Evolutionary conservation across 2,797 vertebrate species (phyloP).

Genomic region (Cyprinella venusta): DNA sequence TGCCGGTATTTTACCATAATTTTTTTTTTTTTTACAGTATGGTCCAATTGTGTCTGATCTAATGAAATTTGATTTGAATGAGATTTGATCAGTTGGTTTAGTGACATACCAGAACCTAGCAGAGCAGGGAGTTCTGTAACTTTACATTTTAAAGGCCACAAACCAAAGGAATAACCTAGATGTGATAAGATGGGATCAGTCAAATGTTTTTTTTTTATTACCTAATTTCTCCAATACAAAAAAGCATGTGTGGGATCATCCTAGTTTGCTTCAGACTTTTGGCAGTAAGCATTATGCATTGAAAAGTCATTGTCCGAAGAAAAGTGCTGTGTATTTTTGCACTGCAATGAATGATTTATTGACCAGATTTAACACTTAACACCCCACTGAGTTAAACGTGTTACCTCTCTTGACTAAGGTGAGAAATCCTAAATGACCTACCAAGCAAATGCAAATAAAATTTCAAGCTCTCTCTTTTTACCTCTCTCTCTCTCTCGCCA

Average conservation of each 20-base stretch:
- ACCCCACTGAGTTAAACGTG: conserved; percentile 7
- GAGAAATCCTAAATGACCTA: conserved; percentile 8
- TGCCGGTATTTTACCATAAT: too few relatives aligned
- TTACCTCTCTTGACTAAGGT: conserved; percentile 11
- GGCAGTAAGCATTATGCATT: not conserved
- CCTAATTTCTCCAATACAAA: not conserved
- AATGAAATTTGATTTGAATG: too few relatives aligned
- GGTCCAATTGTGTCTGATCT: not conserved
- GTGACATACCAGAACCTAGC: not conserved
- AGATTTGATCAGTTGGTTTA: not conserved
- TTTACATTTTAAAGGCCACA: not conserved
- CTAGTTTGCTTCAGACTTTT: not conserved
- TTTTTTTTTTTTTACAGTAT: not conserved
- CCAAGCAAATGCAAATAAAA: conserved; percentile 4
- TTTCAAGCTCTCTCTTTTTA: not conserved
- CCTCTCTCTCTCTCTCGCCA: not conserved
- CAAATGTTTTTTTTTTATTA: conserved; percentile 4
- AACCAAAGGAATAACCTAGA: conserved; percentile 11
- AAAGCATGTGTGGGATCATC: conserved; percentile 7
- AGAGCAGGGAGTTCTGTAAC: not conserved
- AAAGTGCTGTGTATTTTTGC: not conserved
- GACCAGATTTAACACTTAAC: not conserved
- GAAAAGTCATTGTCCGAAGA: not conserved
- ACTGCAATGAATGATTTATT: conserved; percentile 5
- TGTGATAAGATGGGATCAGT: conserved; percentile 16